phyloP scores from a whole-genome alignment of 2,797 vertebrate genomes.

The Lepus oiostolus region DNA sequence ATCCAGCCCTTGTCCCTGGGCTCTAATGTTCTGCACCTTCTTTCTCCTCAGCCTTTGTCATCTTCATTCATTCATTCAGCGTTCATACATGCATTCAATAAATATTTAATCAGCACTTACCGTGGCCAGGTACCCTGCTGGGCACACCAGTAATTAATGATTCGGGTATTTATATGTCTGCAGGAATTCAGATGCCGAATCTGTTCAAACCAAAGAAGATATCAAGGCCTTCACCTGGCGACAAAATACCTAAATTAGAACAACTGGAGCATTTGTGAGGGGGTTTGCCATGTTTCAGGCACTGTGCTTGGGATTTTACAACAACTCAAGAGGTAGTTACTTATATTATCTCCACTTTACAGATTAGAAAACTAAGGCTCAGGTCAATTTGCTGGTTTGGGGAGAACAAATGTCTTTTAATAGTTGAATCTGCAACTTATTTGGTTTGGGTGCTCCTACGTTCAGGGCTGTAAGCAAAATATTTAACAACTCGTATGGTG shows the following conservation, averaged over 20 bases:
- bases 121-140: background rate
- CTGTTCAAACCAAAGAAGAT: background rate
- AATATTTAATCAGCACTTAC: background rate
- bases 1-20: background rate
- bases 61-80: background rate
- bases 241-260: background rate
- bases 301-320: background rate
- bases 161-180: too few relatives aligned
- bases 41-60: background rate
- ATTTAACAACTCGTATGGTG: background rate
- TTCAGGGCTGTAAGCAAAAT: background rate
- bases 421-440: background rate
- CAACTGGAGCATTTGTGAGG: background rate
- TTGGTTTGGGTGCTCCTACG: background rate
- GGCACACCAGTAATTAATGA: background rate
- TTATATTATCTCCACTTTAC: background rate
- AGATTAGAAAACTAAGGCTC: background rate
- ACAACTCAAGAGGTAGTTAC: background rate
- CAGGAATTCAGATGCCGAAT: too few relatives aligned
- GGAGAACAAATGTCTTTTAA: background rate
- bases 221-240: background rate
- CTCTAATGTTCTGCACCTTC: background rate
- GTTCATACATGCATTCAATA: background rate
- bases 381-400: background rate
- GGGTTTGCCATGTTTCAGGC: background rate